These are phyloP conservation scores for Sphenopsis melanotis DNA, from an alignment of 2,797 vertebrate genomes.

Conservation along the genomic window DNA sequence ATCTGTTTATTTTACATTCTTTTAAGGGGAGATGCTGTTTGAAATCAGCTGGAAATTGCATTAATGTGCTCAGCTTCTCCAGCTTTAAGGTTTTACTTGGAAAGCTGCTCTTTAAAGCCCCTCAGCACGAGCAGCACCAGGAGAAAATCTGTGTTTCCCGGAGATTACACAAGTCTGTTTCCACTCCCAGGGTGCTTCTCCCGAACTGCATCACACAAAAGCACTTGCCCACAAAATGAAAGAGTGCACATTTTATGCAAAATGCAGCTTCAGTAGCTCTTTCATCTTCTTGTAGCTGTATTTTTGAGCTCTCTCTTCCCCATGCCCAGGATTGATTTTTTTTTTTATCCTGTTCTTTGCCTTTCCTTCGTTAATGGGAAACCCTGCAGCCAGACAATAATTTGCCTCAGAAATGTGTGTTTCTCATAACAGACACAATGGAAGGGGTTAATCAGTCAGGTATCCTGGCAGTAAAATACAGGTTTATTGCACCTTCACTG, in stretches of 20 bases:
- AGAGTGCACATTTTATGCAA: not conserved
- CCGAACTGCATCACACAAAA: not conserved
- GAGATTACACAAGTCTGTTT: not conserved
- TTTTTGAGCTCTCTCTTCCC: not conserved
- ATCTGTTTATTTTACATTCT: not conserved
- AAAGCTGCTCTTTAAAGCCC: not conserved
- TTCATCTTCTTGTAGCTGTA: not conserved
- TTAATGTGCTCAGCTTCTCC: not conserved
- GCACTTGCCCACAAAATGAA: not conserved
- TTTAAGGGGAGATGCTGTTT: not conserved
- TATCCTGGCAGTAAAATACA: not conserved
- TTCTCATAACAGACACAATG: not conserved
- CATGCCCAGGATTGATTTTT: not conserved
- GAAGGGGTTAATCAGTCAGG: not conserved
- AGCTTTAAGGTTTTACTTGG: not conserved
- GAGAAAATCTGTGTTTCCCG: not conserved
- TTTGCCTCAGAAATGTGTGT: not conserved
- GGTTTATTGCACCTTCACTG: not conserved
- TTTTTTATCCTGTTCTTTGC: not conserved
- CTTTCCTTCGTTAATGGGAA: not conserved
- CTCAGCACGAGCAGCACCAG: not conserved
- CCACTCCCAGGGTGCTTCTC: not conserved
- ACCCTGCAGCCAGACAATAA: fast-evolving
- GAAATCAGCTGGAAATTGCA: not conserved
- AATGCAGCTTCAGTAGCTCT: not conserved